A percentile compares a stretch with the other conserved stretches of the same genome.
Conservation (phyloP, 2,113 vertebrate genomes). For the Heloderma charlesbogerti region DNA sequence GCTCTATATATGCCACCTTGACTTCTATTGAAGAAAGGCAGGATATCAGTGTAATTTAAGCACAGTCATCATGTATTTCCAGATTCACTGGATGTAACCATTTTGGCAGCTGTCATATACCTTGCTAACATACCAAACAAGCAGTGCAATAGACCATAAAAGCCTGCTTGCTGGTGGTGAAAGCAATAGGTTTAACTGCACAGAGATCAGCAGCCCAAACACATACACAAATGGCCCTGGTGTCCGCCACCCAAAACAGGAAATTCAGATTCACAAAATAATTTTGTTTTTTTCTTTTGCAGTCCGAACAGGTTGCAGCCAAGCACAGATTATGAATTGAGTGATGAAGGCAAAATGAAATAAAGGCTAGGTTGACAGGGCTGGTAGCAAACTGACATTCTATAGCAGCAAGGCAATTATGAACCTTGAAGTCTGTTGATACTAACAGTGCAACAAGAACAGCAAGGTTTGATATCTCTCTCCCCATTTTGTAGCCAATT, state of each 20-base stretch:
- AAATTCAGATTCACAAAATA: slow-evolving; percentile 17
- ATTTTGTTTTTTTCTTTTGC: neutral
- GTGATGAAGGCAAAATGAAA: neutral
- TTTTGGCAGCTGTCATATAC: neutral
- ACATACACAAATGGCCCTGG: slow-evolving; percentile 9
- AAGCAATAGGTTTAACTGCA: slow-evolving; percentile 33
- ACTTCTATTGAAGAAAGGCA: neutral
- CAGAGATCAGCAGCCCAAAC: slow-evolving; percentile 17
- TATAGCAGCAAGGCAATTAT: neutral
- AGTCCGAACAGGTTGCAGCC: neutral
- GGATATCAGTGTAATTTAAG: neutral
- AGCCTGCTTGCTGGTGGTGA: neutral
- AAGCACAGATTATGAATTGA: neutral
- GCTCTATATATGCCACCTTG: neutral
- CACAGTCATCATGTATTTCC: slow-evolving; percentile 30
- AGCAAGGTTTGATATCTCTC: neutral
- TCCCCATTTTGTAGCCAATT: neutral
- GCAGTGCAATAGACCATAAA: neutral
- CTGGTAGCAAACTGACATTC: neutral
- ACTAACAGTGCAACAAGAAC: neutral
- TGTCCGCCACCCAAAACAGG: slow-evolving; percentile 23
- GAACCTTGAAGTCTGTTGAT: neutral
- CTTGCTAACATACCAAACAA: neutral
- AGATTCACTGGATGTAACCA: neutral
- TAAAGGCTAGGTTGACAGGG: neutral